phyloP scores from a whole-genome alignment of 2,888 invertebrate species.

The Pimpla rufipes region DNA sequence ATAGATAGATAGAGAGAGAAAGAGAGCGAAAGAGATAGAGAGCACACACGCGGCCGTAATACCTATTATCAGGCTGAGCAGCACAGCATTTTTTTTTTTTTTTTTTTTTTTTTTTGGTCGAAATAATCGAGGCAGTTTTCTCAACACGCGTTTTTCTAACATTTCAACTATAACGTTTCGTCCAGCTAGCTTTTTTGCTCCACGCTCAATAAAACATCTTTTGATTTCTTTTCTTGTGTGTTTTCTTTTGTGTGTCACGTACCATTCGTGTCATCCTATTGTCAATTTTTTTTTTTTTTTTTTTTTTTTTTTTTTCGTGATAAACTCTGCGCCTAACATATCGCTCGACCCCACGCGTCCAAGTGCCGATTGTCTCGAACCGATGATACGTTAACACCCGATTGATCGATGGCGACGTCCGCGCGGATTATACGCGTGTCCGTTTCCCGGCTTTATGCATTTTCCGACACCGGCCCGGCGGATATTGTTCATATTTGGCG shows the following conservation, averaged over 20 bases:
- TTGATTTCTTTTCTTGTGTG: constrained; percentile 8
- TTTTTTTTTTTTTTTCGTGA: constrained; percentile 18
- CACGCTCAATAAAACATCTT: constrained; percentile 6
- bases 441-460: not conserved
- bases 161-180: constrained; percentile 5
- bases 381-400: constrained; percentile 13
- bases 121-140: constrained; percentile 42
- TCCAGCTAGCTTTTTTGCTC: constrained; percentile 17
- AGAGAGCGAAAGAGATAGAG: constrained; percentile 61
- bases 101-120: constrained; percentile 30
- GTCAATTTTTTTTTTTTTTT: constrained; percentile 19
- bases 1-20: constrained; percentile 45
- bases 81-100: constrained; percentile 43
- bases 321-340: constrained; percentile 24
- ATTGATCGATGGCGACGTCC: constrained; percentile 6
- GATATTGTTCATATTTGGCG: not conserved
- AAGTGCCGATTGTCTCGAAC: constrained; percentile 27
- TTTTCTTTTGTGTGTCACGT: constrained; percentile 9
- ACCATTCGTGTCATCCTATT: constrained; percentile 16
- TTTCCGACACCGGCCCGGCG: not conserved
- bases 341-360: constrained; percentile 12
- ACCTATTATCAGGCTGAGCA: constrained; percentile 52
- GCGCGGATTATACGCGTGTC: not conserved
- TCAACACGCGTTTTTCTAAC: constrained; percentile 30
- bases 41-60: constrained; percentile 61